Evolutionary conservation across 1,140 invertebrate genomes (phyloP), one percentile per base, ranked within the genome.

Genomic region (Lepidurus apus): DNA sequence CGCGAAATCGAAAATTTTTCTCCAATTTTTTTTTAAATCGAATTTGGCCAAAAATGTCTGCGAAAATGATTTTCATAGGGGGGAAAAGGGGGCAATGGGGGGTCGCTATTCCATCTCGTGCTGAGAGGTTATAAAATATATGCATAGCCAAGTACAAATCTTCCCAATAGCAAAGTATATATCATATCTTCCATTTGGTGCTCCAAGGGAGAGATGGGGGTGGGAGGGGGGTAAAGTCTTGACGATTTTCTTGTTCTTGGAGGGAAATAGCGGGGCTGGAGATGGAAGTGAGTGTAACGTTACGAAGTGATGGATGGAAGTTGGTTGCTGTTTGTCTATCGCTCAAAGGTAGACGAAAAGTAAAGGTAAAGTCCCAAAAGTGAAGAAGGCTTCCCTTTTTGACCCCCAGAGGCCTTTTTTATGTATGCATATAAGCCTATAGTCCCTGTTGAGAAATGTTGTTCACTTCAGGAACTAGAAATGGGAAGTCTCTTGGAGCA

Each of bases 111-210:
- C 21, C n/a, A 65, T 65, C 53, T 65, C 53, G 21, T 17, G 53
- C 53, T 65, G 53, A 65, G 53, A 65, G 53, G 53, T 65, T 65
- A 65, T 65, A 65, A 65, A 65, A 65, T 65, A 65, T 65, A 65
- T 65, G 53, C 53, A 65, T 65, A n/a, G n/a, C 21, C 21, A 34
- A 65, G 53, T 65, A 13, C 5, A 65, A 7, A n/a, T 21, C 53
- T 65, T 65, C 21, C 53, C 34, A 34, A 34, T 34, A 34, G 34
- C 34, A 4, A 34, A 65, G 53, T 21, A 13, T 13, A 65, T n/a
- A 65, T 21, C 53, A 65, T n/a, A 65, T 21, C 53, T 65, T 65
- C 21, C 53, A 21, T 65, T 11, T 5, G 53, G 53, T n/a, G 53
- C 17, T 13, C 21, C 21, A n/a, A n/a, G 17, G 53, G 17, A n/a